Evolutionary conservation across 2,113 vertebrate species (phyloP), one percentile per base, ranked within the genome.

Genomic region (Nothoprocta pentlandii): DNA sequence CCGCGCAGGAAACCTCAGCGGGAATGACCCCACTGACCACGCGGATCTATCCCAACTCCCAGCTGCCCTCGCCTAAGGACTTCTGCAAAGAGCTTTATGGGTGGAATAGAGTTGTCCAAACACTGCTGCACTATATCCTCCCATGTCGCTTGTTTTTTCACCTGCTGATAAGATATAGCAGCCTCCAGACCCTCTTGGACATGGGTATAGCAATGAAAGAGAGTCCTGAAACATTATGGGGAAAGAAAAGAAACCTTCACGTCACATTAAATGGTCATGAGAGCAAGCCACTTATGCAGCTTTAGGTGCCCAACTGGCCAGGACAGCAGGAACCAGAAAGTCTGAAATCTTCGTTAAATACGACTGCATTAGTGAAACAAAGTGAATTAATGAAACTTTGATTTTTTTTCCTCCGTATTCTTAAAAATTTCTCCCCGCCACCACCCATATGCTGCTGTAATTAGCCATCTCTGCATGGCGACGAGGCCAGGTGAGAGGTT

Each of bases 401-500:
- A 32, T 36, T 5, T 22, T 5, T 63, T 39, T 39, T 39, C 36
- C 41, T n/a, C 3, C 36, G 36, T 39, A 39, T 39, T 39, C 36
- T 47, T 20, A 21, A 21, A 47, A 47, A 47, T 9, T 9, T 7
- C 9, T 61, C 25, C 51, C 20, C 28, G 20, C 54, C 19, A 80
- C 26, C 70, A 78, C 53, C 9, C 3, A 47, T 54, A 9, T 25
- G 49, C 46, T 79, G 32, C 1, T 56, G 75, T 76, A 89, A 78
- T 41, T 62, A 88, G 34, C 51, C 46, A 11, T 62, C 77, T 46
- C 30, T 30, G 54, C 30, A 5, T 36, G 51, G 53, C 46, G 34
- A 22, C 7, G 2, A 68, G 69, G 64, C 56, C 83, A 90, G 87
- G 61, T 82, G 64, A 94, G 61, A 96, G 92, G 80, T 73, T 82